Percentiles rank a stretch among this genome's conserved stretches.
phyloP scores from a whole-genome alignment of 2,888 invertebrate genomes.

The Calameuta idolon region DNA sequence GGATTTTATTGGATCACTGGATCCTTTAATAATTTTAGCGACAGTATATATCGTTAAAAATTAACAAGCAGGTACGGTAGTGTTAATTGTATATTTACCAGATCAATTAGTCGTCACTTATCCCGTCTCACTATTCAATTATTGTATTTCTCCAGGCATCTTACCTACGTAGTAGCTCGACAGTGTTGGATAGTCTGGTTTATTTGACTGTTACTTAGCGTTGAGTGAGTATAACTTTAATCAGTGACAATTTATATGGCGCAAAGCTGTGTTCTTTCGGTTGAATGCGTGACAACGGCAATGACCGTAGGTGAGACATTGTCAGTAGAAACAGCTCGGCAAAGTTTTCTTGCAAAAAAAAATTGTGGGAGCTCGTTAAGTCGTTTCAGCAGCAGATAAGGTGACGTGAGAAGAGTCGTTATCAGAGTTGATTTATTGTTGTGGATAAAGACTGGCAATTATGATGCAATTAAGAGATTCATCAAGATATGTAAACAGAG shows the following conservation, averaged over 20 bases:
- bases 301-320: neutral
- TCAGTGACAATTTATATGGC: neutral
- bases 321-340: neutral
- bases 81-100: neutral
- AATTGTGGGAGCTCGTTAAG: neutral
- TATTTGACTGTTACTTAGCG: neutral
- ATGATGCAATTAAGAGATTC: constrained; percentile 2
- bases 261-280: neutral
- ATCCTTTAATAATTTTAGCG: neutral
- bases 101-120: neutral
- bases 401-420: constrained; percentile 1
- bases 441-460: constrained; percentile 6
- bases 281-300: neutral
- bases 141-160: neutral
- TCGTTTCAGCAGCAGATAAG: constrained; percentile 3
- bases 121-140: neutral
- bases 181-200: neutral
- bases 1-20: neutral
- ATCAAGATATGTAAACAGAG: constrained; percentile 1
- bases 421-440: constrained; percentile 2
- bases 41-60: neutral
- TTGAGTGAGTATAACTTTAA: neutral
- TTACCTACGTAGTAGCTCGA: neutral
- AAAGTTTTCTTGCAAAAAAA: neutral
- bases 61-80: neutral